These are phyloP conservation scores for Raja brachyura DNA, from an alignment of 2,113 vertebrate species.

Conservation along the genomic window DNA sequence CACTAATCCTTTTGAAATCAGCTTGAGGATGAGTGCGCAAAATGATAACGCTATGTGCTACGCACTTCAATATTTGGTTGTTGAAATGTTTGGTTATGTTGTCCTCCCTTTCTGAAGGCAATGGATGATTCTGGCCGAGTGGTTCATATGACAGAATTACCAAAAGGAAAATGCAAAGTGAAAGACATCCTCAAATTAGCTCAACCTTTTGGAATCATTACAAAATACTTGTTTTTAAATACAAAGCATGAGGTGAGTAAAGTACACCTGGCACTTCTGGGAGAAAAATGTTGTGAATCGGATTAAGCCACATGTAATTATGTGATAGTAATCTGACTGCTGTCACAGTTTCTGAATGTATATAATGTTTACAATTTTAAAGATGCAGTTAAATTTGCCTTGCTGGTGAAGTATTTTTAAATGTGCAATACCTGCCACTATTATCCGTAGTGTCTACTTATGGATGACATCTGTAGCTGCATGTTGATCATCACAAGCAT, in stretches of 20 bases:
- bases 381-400: background rate
- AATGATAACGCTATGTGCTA: background rate
- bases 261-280: background rate
- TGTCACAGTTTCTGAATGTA: background rate
- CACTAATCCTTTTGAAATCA: background rate
- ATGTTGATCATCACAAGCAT: background rate
- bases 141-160: constrained; percentile 34
- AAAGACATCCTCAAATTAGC: constrained; percentile 27
- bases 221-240: constrained; percentile 34
- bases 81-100: background rate
- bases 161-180: constrained; percentile 38
- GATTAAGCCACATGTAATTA: background rate
- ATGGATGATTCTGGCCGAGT: constrained; percentile 26
- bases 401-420: background rate
- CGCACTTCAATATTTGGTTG: background rate
- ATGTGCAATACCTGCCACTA: too few relatives aligned
- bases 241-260: constrained; percentile 29
- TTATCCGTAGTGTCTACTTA: too few relatives aligned
- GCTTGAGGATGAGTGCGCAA: background rate
- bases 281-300: background rate
- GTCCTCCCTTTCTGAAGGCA: background rate
- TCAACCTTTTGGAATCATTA: constrained; percentile 34
- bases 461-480: background rate
- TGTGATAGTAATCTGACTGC: background rate
- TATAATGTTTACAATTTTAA: background rate